Evolutionary conservation across 1,140 invertebrate genomes (phyloP), one percentile per base, ranked within the genome.

Genomic region (Episyrphus balteatus): DNA sequence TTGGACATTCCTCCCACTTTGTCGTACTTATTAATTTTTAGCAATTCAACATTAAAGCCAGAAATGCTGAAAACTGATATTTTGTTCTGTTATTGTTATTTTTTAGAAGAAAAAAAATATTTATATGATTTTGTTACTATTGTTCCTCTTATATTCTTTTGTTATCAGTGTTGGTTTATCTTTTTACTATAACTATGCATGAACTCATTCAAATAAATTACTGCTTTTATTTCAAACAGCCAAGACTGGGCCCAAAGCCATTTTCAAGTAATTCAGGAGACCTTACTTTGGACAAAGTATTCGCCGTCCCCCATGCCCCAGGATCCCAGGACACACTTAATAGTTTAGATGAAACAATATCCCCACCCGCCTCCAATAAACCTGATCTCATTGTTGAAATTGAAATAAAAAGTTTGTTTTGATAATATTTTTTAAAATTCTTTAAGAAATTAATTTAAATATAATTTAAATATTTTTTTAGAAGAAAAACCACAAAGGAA

Each of bases 201-300:
- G n/a, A n/a, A 26, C 21, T 26, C 21, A 26, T 26, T 3, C 3
- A 26, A 26, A 5, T 26, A 26, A n/a, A n/a, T n/a, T n/a, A n/a
- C n/a, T n/a, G n/a, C 8, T 26, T n/a, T n/a, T 36, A 6, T 36
- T 36, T 12, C 34, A 7, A 14, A 18, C 31, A 88, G 86, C 86
- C 85, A 15, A 77, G 84, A 14, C 72, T 88, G 10, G 86, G 86
- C 18, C 86, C 85, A 17, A 88, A 87, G 61, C 86, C 86, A 11
- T 88, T 88, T 56, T 84, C 85, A 38, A 79, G 83, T 17, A 81
- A 83, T 17, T 77, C 80, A 0, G 75, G 78, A 14, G 80, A 83
- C 50, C 83, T 86, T 56, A 82, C 80, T 0, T 87, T 88, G 52
- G 83, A 86, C 58, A 84, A 85, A 59, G 82, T 87, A 5, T 87